Evolutionary conservation across 2,113 vertebrate genomes (phyloP), one percentile per base, ranked within the genome.

Genomic region (Poicephalus gulielmi): DNA sequence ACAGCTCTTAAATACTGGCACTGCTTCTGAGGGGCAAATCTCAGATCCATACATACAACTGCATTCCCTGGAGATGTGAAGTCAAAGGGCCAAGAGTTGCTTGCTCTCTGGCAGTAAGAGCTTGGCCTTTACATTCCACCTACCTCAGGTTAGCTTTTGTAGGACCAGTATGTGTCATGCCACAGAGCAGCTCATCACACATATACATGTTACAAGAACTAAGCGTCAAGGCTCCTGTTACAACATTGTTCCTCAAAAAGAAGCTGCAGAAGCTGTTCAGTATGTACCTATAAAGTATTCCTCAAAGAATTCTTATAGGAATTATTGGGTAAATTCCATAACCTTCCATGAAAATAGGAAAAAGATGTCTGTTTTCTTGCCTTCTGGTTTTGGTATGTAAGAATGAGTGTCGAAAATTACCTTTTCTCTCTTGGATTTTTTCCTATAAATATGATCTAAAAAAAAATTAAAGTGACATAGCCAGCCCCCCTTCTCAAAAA

Each of bases 151-250:
- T 2, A 63, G 31, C 0, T 17, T 25, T 47, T 1, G 4, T 31
- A 41, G 47, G 20, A 70, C 9, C 20, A 43, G 71, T 17, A 41
- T 0, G 3, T 30, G 64, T 13, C n/a, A 9, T 49, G 28, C 63
- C 60, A 62, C 13, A 8, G 24, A 23, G 44, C 39, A 55, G 15
- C 68, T 41, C 46, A 35, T 33, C 31, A 6, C 46, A 24, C 35
- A 4, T 2, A 5, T 23, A 27, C 10, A 10, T 1, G 2, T 52
- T 41, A 41, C 3, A 4, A 7, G 27, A 62, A 46, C 3, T 6
- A 23, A 50, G 50, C 10, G 8, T 6, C 17, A n/a, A 79, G 46
- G 60, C 18, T 84, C 35, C 55, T 24, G 15, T 41, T 47, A 53
- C 17, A 83, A 66, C 73, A 55, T 14, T 17, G 30, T 11, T 27